These are phyloP conservation scores for Prochilodus magdalenae DNA, from an alignment of 2,113 vertebrate genomes.

Conservation along the genomic window DNA sequence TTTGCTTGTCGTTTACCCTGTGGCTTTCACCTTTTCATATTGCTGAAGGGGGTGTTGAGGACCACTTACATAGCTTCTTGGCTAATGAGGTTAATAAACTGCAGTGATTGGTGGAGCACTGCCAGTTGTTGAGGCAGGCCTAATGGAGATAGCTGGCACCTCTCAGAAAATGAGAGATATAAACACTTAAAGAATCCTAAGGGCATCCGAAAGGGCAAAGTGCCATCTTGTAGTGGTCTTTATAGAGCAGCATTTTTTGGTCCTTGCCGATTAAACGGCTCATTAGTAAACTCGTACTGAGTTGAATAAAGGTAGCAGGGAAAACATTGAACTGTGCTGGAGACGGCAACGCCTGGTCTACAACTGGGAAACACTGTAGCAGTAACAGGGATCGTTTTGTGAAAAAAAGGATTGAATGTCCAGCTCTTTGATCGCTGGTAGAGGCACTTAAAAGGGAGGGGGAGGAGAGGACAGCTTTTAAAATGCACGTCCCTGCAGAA, in stretches of 20 bases:
- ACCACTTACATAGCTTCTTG: slow-evolving; percentile 18
- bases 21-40: slow-evolving; percentile 43
- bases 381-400: slow-evolving; percentile 13
- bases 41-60: slow-evolving; percentile 40
- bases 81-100: slow-evolving; percentile 60
- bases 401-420: not conserved
- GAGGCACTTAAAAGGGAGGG: not conserved
- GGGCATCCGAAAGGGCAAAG: slow-evolving; percentile 7
- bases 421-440: not conserved
- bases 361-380: not conserved
- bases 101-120: slow-evolving; percentile 60
- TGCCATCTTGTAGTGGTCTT: slow-evolving; percentile 5
- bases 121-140: not conserved
- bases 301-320: not conserved
- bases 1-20: not conserved
- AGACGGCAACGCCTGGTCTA: not conserved
- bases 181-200: slow-evolving; percentile 24
- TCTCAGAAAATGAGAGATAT: not conserved
- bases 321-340: not conserved
- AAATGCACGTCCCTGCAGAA: slow-evolving; percentile 20
- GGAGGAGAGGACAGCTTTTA: not conserved
- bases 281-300: not conserved
- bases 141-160: not conserved
- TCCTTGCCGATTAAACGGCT: not conserved
- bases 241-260: not conserved